phyloP scores from a whole-genome alignment of 2,797 vertebrate species.

The Oreochromis mossambicus region DNA sequence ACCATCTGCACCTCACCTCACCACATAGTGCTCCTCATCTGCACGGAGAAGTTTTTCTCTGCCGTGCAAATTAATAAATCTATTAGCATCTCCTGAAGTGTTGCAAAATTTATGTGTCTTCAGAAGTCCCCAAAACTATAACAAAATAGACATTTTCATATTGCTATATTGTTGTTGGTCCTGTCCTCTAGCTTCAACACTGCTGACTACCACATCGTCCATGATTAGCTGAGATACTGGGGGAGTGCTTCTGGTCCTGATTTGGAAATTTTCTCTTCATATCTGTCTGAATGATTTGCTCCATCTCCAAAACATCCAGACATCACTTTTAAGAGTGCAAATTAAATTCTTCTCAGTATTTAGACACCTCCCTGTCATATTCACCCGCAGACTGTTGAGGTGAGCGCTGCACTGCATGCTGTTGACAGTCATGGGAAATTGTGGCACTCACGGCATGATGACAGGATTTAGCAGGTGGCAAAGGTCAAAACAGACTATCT shows the following conservation, averaged over 20 bases:
- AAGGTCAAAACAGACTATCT: not conserved
- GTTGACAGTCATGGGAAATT: accelerated
- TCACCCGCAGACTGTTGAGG: not conserved
- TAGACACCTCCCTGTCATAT: not conserved
- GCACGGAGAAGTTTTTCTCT: not conserved
- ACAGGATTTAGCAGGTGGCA: not conserved
- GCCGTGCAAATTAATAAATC: not conserved
- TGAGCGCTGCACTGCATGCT: not conserved
- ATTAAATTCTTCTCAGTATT: not conserved
- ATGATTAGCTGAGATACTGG: accelerated
- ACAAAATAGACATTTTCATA: not conserved
- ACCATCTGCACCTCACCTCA: not conserved
- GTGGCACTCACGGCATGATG: accelerated
- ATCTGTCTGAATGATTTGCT: not conserved
- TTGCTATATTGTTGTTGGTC: not conserved
- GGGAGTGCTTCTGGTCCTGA: not conserved
- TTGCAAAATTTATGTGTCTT: not conserved
- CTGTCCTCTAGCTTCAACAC: not conserved
- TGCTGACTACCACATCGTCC: not conserved
- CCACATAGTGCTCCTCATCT: not conserved
- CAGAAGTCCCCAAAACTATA: not conserved
- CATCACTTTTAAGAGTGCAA: not conserved
- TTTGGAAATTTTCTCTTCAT: not conserved
- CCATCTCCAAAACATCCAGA: not conserved
- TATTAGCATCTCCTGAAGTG: not conserved